Conservation (phyloP, 2,888 invertebrate species). For the Troilus luridus region DNA sequence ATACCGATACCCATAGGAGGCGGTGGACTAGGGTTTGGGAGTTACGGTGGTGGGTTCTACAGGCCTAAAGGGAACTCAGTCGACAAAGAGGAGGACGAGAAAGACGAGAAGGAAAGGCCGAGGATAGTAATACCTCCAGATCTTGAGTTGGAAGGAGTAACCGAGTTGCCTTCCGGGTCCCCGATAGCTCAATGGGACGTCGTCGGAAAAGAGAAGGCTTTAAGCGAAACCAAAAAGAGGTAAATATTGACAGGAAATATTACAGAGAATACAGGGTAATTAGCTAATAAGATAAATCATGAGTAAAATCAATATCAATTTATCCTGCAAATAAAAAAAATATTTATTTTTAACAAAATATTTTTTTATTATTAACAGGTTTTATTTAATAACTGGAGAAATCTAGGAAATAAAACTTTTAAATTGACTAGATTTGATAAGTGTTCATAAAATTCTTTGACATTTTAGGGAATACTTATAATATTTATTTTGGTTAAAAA, state of each 20-base stretch:
- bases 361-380: too few species aligned
- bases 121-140: conserved; percentile 18
- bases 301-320: too few species aligned
- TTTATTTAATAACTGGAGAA: too few species aligned
- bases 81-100: not conserved
- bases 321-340: too few species aligned
- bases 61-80: not conserved
- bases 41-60: conserved; percentile 24
- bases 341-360: too few species aligned
- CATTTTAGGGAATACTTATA: too few species aligned
- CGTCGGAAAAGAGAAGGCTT: conserved; percentile 20
- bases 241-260: not conserved
- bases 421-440: too few species aligned
- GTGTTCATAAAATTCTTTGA: too few species aligned
- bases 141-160: conserved; percentile 50
- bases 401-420: too few species aligned
- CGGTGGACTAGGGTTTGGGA: conserved; percentile 42
- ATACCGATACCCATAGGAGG: conserved; percentile 53
- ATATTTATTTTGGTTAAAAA: too few species aligned
- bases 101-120: conserved; percentile 16
- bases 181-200: conserved; percentile 35
- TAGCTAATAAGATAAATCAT: too few species aligned
- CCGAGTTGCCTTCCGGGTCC: not conserved
- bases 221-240: not conserved
- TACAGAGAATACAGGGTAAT: too few species aligned